phyloP scores from a whole-genome alignment of 2,113 vertebrate species.

The Vulpes ferrilata region DNA sequence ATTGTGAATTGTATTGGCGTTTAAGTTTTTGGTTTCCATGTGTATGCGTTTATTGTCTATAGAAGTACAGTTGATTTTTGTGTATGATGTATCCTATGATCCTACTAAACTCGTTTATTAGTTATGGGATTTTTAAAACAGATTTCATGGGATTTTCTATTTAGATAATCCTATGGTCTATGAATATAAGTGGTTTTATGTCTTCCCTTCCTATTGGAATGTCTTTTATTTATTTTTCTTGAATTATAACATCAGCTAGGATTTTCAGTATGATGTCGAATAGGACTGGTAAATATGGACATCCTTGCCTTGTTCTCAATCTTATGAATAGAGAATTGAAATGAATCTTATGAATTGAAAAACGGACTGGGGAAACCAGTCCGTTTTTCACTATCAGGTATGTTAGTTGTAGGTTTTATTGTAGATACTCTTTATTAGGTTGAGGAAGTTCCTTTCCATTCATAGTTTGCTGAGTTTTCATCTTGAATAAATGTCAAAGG shows the following conservation, averaged over 20 bases:
- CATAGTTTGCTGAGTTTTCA: not conserved
- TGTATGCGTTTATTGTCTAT: not conserved
- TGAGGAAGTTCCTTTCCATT: not conserved
- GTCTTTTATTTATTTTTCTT: not conserved
- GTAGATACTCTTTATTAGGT: not conserved
- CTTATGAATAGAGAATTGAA: not conserved
- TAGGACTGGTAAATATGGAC: not conserved
- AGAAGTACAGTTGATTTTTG: not conserved
- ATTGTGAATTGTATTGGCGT: not conserved
- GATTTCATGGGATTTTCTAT: not conserved
- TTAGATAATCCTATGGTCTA: not conserved
- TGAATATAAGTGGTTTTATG: not conserved
- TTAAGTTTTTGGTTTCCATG: not conserved
- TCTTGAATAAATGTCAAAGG: not conserved
- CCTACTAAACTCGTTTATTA: not conserved
- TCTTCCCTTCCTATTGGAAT: not conserved
- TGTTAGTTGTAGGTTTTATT: not conserved
- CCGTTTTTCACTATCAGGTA: not conserved
- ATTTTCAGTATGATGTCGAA: not conserved
- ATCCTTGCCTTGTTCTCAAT: not conserved
- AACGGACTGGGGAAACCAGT: not conserved
- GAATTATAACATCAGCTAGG: not conserved
- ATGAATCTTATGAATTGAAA: too few relatives aligned
- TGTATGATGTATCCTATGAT: not conserved
- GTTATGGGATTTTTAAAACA: not conserved